Percentiles rank a stretch among this genome's conserved stretches.
Evolutionary conservation across 1,140 invertebrate genomes (phyloP).

Genomic region (Hylyphantes graminicola): DNA sequence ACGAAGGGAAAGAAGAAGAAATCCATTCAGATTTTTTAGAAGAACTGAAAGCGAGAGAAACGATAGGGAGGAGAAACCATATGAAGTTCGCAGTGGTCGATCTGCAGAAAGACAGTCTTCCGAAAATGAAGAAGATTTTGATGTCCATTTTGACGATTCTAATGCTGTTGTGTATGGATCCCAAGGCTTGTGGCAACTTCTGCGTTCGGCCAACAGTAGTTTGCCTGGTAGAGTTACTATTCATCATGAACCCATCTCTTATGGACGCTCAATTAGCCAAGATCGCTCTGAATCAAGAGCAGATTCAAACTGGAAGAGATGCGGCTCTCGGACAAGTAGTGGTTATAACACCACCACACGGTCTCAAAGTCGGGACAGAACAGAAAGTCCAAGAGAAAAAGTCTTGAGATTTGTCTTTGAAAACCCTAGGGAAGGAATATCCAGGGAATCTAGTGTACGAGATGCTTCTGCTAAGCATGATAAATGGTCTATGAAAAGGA

Average conservation of each 20-base stretch:
- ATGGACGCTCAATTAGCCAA: constrained; percentile 50
- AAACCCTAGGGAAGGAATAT: constrained; percentile 17
- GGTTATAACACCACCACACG: constrained; percentile 54
- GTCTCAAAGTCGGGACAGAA: constrained; percentile 60
- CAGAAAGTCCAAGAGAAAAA: constrained; percentile 53
- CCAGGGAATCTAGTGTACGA: constrained; percentile 5
- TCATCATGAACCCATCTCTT: constrained; percentile 23
- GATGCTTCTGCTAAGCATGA: constrained; percentile 12
- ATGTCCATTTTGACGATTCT: constrained; percentile 55
- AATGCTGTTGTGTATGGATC: constrained; percentile 59
- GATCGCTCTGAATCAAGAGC: constrained; percentile 43
- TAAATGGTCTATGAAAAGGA: constrained; percentile 42
- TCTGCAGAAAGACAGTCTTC: constrained; percentile 55
- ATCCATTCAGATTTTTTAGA: constrained; percentile 52
- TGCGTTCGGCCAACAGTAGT: constrained; percentile 44
- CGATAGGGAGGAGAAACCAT: constrained; percentile 25
- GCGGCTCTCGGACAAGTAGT: constrained; percentile 47
- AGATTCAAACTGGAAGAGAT: constrained; percentile 37
- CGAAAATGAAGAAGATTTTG: constrained; percentile 60
- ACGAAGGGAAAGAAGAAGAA: constrained; percentile 31
- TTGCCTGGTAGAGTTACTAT: constrained; percentile 29
- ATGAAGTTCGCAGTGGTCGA: constrained; percentile 38
- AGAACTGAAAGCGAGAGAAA: constrained; percentile 51
- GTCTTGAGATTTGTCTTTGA: constrained; percentile 59
- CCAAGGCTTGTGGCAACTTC: constrained; percentile 59